Percentiles rank a stretch among this genome's conserved stretches.
Evolutionary conservation across 37 sponge, comb jelly and placozoan genomes (phyloP).

Genomic region (Geodia barretti): DNA sequence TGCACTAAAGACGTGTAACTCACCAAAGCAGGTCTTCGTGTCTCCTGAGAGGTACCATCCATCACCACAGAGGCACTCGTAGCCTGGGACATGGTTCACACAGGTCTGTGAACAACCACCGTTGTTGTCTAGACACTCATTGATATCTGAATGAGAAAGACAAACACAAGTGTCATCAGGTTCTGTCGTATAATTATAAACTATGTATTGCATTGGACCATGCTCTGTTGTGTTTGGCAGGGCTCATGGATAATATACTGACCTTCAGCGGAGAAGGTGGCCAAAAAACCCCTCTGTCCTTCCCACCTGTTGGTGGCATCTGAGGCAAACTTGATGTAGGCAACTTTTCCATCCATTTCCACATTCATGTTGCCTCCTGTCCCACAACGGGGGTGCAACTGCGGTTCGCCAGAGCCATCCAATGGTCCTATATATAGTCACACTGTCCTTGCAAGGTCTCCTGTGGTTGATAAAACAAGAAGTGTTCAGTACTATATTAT

Average conservation of each 20-base stretch:
- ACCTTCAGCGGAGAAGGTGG: background rate
- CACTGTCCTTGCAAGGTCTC: background rate
- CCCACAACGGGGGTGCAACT: background rate
- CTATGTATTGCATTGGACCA: background rate
- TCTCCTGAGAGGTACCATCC: slow-evolving; percentile 59
- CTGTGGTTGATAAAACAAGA: background rate
- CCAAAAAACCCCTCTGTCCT: slow-evolving; percentile 7
- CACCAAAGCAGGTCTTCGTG: slow-evolving; percentile 59
- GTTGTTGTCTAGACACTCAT: slow-evolving; percentile 38
- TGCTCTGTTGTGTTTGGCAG: background rate
- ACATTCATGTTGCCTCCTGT: background rate
- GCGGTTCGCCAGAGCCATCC: background rate
- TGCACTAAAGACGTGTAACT: background rate
- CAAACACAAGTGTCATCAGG: background rate
- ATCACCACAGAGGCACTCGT: slow-evolving; percentile 35
- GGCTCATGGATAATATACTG: too few species aligned
- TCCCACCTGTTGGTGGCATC: background rate
- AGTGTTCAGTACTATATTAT: background rate
- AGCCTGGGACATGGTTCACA: slow-evolving; percentile 35
- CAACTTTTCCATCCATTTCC: background rate
- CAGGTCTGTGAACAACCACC: slow-evolving; percentile 48
- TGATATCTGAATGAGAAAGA: slow-evolving; percentile 6
- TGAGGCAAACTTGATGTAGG: slow-evolving; percentile 14
- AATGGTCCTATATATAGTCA: background rate
- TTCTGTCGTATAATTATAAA: background rate